Conservation (phyloP, 2,113 vertebrate species). For the Epinephelus lanceolatus region DNA sequence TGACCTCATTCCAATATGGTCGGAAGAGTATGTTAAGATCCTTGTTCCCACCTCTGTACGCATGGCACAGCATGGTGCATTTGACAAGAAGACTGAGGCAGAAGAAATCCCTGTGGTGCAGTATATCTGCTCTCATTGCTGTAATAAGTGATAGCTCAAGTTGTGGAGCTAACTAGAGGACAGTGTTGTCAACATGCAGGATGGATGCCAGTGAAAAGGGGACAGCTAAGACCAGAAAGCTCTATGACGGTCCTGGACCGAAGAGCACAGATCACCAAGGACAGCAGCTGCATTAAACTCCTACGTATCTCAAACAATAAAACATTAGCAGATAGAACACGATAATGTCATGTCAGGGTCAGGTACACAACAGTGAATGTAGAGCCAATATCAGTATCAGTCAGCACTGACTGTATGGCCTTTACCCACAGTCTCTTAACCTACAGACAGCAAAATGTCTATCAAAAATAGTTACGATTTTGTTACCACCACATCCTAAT, state of each 20-base stretch:
- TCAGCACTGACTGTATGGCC: background rate
- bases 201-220: constrained; percentile 38
- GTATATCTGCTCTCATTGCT: background rate
- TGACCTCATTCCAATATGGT: constrained; percentile 40
- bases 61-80: background rate
- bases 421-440: background rate
- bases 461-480: background rate
- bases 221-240: constrained; percentile 71
- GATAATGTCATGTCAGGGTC: background rate
- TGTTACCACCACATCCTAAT: background rate
- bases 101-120: too few relatives aligned
- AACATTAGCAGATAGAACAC: constrained; percentile 15
- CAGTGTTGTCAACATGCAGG: constrained; percentile 52
- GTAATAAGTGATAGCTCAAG: constrained; percentile 24
- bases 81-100: background rate
- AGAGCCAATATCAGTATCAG: background rate
- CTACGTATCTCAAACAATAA: background rate
- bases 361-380: background rate
- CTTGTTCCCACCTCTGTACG: constrained; percentile 41
- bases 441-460: background rate
- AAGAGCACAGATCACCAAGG: constrained; percentile 34
- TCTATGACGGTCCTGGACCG: constrained; percentile 1
- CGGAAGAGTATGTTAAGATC: constrained; percentile 20
- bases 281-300: constrained; percentile 53
- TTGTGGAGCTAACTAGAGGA: constrained; percentile 18